These are phyloP conservation scores for Hymenopus coronatus DNA, from an alignment of 2,888 invertebrate genomes.

Conservation along the genomic window DNA sequence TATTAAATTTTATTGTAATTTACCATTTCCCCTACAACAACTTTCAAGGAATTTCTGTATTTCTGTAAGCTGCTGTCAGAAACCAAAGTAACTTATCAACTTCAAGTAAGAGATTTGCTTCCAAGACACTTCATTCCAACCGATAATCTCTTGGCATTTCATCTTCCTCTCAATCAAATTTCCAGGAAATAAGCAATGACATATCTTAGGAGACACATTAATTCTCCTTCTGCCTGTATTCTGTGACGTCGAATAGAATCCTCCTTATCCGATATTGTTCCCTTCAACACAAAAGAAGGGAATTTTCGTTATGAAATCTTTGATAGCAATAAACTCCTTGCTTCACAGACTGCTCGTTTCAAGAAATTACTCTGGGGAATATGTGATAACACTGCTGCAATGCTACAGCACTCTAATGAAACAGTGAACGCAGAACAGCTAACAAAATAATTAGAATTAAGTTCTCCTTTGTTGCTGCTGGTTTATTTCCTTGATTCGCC, in stretches of 20 bases:
- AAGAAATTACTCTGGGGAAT: not conserved
- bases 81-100: no score
- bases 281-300: not conserved
- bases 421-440: no score
- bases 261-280: not conserved
- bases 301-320: not conserved
- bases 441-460: no score
- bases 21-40: no score
- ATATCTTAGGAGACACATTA: not conserved
- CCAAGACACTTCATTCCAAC: no score
- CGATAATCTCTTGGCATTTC: not conserved
- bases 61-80: no score
- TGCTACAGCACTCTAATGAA: no score
- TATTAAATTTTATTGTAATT: no score
- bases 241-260: not conserved
- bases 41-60: no score
- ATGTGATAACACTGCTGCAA: not conserved
- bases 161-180: not conserved
- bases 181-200: not conserved
- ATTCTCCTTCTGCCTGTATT: not conserved
- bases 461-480: no score
- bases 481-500: no score
- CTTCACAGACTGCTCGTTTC: not conserved
- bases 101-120: no score
- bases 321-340: not conserved